Base-by-base conservation (phyloP, 2,888 invertebrate species). In the Rhorus exstirpatorius region DNA sequence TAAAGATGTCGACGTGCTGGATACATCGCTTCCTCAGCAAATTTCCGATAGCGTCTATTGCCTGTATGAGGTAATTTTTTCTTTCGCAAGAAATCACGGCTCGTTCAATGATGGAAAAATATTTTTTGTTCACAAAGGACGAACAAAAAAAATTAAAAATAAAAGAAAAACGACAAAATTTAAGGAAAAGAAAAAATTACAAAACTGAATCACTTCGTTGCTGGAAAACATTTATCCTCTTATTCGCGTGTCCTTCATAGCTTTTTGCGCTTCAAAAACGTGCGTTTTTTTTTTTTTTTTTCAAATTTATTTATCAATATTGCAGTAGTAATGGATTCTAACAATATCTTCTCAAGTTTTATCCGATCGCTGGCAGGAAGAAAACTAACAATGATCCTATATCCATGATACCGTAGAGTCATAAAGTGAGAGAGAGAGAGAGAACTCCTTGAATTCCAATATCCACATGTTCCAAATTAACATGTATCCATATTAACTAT, bases 1-100 rank as follows among this genome's bases (percentile, higher is more conserved):
- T 92, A 95, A 96, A 95, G 96, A 97, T 93, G 93, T 96, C 88
- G 96, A 96, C 92, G 94, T 96, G 86, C 92, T 96, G 94, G 96
- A 97, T 93, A 94, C 94, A 89, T 94, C 94, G 89, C 94, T 96
- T 87, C 96, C 96, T 83, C 94, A 94, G 93, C 94, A 95, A 93
- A 93, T 95, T 92, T 93, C 95, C 88, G 96, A 96, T 94, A 95
- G 94, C 93, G 93, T 95, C 92, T 96, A 94, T 95, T 96, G 96
- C 94, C 92, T 95, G 87, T 96, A 95, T 92, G 96, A 96, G 96
- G 96, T 96, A 96, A 95, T 89, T 88, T 78, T 79, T 86, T 83
- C 83, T 84, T 49, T 55, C 31, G 24, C 12, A 26, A 12, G 44
- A 72, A 49, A 31, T 49, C 61, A 83, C 35, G 68, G 44, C 58